phyloP scores from a whole-genome alignment of 2,113 vertebrate genomes.

The Acrocephalus arundinaceus region DNA sequence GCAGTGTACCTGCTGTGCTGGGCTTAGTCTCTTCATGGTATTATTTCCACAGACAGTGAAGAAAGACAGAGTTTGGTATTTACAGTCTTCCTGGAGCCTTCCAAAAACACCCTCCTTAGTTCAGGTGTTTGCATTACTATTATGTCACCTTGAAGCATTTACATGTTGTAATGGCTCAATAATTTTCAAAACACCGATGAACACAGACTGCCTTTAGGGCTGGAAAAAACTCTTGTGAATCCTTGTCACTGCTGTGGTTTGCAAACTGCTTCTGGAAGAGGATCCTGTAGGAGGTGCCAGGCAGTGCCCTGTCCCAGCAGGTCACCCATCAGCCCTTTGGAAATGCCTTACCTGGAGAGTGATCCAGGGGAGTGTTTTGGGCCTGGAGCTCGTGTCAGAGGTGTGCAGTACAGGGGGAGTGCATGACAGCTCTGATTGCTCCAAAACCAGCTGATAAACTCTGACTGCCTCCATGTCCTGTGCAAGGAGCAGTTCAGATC shows the following conservation, averaged over 20 bases:
- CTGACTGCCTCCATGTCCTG: fast-evolving
- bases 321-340: background rate
- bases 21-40: background rate
- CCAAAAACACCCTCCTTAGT: background rate
- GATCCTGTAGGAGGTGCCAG: background rate
- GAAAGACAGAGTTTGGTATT: background rate
- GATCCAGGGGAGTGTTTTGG: background rate
- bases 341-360: background rate
- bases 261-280: background rate
- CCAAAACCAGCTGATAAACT: background rate
- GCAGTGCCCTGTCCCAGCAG: background rate
- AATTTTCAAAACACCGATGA: background rate
- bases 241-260: background rate
- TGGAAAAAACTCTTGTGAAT: background rate
- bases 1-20: background rate
- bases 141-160: background rate
- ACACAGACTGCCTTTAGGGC: background rate
- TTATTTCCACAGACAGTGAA: background rate
- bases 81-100: background rate
- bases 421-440: background rate
- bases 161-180: background rate
- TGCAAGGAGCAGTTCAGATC: background rate
- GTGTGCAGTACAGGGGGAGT: background rate
- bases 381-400: background rate
- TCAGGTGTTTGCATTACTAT: background rate